Base-by-base conservation (phyloP, 1,140 invertebrate species). In the Lithobius niger region DNA sequence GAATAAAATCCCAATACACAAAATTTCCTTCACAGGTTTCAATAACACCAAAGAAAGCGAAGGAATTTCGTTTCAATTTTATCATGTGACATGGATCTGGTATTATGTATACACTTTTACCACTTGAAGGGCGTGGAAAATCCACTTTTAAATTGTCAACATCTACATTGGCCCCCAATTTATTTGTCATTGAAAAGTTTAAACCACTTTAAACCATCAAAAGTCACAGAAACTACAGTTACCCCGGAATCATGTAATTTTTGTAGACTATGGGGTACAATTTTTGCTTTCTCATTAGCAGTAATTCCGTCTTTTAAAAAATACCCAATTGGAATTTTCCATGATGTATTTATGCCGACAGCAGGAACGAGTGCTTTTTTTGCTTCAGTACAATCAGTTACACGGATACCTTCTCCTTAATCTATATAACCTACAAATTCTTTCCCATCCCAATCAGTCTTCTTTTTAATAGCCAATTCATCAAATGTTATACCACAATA, bases 1-100 rank as follows among this genome's bases (percentile, higher is more conserved):
- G 43, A 24, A 62, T 60, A 54, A 52, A 63, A 3, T 55, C 27
- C 61, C 59, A 65, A 27, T 57, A 22, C 16, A 62, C 59, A 16
- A 28, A 16, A 21, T 60, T 56, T 0, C 44, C 43, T 26, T 61
- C 43, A 26, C 48, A 49, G 47, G 62, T 50, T 51, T 45, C 45
- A 3, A 67, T 51, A 50, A 58, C 18, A 65, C 56, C 56, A 40
- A 59, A 59, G 16, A 58, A 51, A 26, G 58, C 64, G 19, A 68
- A 61, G 27, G 62, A 52, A 55, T 69, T 71, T 43, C 67, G 49
- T 10, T 64, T 54, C 49, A 67, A 59, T 64, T 72, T 71, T 10
- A 71, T 45, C 62, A 70, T 66, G 54, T 71, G 68, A 44, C 67
- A 71, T 19, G 66, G 50, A 55, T 71, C 68, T 26, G 66, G 52